Evolutionary conservation across 64 coral and sea anemone species (phyloP).

Genomic region (Astreopora myriophthalma): DNA sequence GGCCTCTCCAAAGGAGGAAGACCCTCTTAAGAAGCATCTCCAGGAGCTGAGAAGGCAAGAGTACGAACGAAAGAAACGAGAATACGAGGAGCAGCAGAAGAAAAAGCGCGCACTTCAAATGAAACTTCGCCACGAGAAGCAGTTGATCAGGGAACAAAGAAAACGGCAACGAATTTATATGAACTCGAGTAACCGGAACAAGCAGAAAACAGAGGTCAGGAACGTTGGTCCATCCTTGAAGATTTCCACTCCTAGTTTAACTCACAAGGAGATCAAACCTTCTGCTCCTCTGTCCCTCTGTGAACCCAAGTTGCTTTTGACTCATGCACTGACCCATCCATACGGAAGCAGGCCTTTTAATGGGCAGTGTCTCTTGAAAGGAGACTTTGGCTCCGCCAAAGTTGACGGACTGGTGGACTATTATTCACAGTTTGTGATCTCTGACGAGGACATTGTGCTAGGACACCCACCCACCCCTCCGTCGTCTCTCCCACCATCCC

Average conservation of each 20-base stretch:
- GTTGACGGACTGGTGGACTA: conserved; percentile 82
- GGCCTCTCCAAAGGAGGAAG: conserved; percentile 64
- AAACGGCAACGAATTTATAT: conserved; percentile 75
- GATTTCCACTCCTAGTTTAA: background rate
- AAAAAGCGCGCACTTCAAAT: conserved; percentile 86
- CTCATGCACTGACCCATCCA: conserved; percentile 85
- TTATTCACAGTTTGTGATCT: conserved; percentile 77
- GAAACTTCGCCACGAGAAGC: conserved; percentile 86
- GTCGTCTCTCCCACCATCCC: conserved; percentile 81
- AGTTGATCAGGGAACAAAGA: conserved; percentile 78
- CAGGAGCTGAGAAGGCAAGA: conserved; percentile 73
- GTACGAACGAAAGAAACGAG: conserved; percentile 89
- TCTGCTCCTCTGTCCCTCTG: conserved; percentile 76
- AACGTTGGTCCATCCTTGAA: conserved; percentile 18
- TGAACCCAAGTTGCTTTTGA: conserved; percentile 89
- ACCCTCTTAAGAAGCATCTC: conserved; percentile 62
- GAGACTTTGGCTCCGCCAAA: conserved; percentile 82
- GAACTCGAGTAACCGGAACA: conserved; percentile 24
- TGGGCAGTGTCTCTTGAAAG: conserved; percentile 89
- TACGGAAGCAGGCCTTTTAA: conserved; percentile 83
- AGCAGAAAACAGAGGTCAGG: conserved; percentile 12
- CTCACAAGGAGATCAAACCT: conserved; percentile 38
- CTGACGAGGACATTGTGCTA: conserved; percentile 67
- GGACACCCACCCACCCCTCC: conserved; percentile 86
- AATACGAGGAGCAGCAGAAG: conserved; percentile 92